A percentile compares a stretch with the other conserved stretches of the same genome.
phyloP scores from a whole-genome alignment of 2,113 vertebrate genomes.

The Todiramphus chloris region DNA sequence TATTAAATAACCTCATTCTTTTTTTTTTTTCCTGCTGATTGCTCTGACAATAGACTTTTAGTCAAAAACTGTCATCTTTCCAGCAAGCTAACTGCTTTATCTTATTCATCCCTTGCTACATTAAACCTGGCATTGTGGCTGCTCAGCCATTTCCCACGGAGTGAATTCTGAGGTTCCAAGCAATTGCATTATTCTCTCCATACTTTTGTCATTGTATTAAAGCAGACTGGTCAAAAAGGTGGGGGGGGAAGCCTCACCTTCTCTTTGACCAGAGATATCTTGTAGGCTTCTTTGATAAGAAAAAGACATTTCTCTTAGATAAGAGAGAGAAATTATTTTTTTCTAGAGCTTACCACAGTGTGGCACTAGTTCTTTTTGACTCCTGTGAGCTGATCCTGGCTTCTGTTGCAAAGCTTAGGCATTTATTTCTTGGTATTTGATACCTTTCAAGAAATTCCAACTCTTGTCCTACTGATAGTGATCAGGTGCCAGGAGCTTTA shows the following conservation, averaged over 20 bases:
- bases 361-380: neutral
- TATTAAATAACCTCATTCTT: neutral
- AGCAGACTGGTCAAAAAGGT: neutral
- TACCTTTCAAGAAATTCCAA: neutral
- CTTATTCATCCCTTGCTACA: neutral
- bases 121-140: rapidly evolving
- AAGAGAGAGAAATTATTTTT: neutral
- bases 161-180: neutral
- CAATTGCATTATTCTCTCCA: neutral
- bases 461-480: neutral
- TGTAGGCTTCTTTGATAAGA: neutral
- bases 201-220: neutral
- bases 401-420: neutral
- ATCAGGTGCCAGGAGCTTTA: neutral
- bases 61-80: neutral
- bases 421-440: neutral
- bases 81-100: neutral
- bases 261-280: neutral
- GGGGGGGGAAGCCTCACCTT: neutral
- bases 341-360: neutral
- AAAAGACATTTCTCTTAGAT: no score
- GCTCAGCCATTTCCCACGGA: neutral
- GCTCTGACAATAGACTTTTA: neutral
- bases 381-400: neutral
- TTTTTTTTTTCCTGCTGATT: neutral